phyloP scores from a whole-genome alignment of 2,797 vertebrate genomes.

The Percopsis omiscomaycus region DNA sequence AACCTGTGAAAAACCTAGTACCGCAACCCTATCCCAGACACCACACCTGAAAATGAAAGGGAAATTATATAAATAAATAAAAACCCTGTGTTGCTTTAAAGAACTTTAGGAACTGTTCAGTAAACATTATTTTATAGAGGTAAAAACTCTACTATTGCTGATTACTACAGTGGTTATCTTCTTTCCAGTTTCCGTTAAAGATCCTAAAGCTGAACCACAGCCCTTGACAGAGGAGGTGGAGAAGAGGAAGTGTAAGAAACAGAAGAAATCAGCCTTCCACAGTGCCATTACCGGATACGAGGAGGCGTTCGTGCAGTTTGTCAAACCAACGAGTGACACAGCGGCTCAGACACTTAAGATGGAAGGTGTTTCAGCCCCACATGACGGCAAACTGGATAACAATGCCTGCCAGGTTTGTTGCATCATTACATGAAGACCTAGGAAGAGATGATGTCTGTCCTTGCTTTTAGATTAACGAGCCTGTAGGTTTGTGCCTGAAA shows the following conservation, averaged over 20 bases:
- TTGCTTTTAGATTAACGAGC: not conserved
- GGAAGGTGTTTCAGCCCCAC: not conserved
- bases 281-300: conserved; percentile 79
- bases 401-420: conserved; percentile 51
- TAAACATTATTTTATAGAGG: not conserved
- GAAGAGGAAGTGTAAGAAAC: conserved; percentile 80
- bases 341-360: not conserved
- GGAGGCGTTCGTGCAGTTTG: conserved; percentile 83
- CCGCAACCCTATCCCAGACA: not conserved
- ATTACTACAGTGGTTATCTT: not conserved
- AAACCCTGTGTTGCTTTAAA: no score
- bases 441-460: not conserved
- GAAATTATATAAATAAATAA: no score
- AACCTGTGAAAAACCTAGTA: not conserved
- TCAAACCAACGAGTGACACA: conserved; percentile 35
- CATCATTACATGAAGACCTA: not conserved
- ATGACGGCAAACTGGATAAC: conserved; percentile 36
- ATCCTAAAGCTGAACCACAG: conserved; percentile 35
- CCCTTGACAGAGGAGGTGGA: conserved; percentile 42
- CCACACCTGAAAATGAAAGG: not conserved
- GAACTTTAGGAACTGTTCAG: no score
- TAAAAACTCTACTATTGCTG: not conserved
- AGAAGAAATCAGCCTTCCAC: conserved; percentile 59
- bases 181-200: conserved; percentile 17
- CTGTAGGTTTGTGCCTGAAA: no score